Evolutionary conservation across 2,888 invertebrate species (phyloP).

Genomic region (Yponomeuta sedellus): DNA sequence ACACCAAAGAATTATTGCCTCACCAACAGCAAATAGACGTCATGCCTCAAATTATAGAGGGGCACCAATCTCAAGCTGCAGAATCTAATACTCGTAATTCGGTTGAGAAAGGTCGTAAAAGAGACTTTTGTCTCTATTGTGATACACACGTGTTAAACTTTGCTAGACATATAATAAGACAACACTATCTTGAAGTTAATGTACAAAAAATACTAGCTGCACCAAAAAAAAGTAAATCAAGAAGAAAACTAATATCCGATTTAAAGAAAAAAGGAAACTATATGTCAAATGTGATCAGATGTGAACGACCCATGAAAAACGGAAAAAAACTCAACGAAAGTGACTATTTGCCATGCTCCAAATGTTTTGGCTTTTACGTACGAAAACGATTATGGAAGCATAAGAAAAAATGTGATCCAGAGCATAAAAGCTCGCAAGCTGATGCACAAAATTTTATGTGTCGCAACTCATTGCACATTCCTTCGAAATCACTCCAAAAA

Average conservation of each 20-base stretch:
- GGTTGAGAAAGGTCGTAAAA: slow-evolving; percentile 15
- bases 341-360: slow-evolving; percentile 12
- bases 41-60: too few species aligned
- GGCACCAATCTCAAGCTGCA: too few species aligned
- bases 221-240: slow-evolving; percentile 22
- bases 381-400: slow-evolving; percentile 28
- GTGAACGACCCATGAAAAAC: slow-evolving; percentile 27
- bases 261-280: slow-evolving; percentile 31
- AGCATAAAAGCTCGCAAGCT: slow-evolving; percentile 26
- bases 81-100: too few species aligned
- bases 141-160: slow-evolving; percentile 26
- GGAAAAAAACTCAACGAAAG: slow-evolving; percentile 23
- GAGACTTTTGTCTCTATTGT: slow-evolving; percentile 26
- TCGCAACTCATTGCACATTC: slow-evolving; percentile 10
- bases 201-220: slow-evolving; percentile 24
- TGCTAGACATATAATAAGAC: slow-evolving; percentile 27
- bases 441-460: slow-evolving; percentile 30
- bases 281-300: slow-evolving; percentile 25
- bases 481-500: slow-evolving; percentile 27
- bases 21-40: too few species aligned
- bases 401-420: slow-evolving; percentile 22
- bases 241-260: slow-evolving; percentile 23
- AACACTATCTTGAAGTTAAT: slow-evolving; percentile 26
- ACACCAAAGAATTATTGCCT: too few species aligned
- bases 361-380: slow-evolving; percentile 27